phyloP scores from a whole-genome alignment of 2,888 invertebrate genomes.

The Cosmorhoe ocellata region DNA sequence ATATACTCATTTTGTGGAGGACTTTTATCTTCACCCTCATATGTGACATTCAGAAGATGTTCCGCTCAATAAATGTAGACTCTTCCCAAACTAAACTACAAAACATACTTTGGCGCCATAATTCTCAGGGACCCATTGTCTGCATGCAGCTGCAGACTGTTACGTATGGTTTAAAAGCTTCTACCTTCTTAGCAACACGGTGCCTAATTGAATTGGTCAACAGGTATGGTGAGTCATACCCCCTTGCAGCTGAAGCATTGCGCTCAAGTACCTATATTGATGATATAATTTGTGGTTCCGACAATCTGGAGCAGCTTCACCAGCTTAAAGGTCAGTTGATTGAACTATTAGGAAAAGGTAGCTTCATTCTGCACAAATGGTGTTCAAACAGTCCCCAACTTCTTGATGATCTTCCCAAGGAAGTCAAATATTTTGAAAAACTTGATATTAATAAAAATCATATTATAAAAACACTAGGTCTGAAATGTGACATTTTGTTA shows the following conservation, averaged over 20 bases:
- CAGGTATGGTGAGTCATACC: background rate
- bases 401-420: background rate
- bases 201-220: background rate
- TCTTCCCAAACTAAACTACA: background rate
- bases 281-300: background rate
- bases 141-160: background rate
- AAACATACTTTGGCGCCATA: background rate
- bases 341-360: background rate
- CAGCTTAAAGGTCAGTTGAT: background rate
- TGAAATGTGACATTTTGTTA: background rate
- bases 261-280: background rate
- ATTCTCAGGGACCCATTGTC: background rate
- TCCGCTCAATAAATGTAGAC: background rate
- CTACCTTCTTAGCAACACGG: background rate
- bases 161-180: background rate
- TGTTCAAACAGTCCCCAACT: background rate
- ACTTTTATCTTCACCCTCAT: background rate
- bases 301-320: background rate
- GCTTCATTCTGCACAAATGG: background rate
- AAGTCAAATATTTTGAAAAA: background rate
- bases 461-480: background rate
- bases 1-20: background rate
- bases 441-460: background rate
- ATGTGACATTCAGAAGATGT: slow-evolving; percentile 1
- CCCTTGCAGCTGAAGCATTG: background rate